Conservation (phyloP, 2,888 invertebrate genomes). For the Eustalomyia histrio region DNA sequence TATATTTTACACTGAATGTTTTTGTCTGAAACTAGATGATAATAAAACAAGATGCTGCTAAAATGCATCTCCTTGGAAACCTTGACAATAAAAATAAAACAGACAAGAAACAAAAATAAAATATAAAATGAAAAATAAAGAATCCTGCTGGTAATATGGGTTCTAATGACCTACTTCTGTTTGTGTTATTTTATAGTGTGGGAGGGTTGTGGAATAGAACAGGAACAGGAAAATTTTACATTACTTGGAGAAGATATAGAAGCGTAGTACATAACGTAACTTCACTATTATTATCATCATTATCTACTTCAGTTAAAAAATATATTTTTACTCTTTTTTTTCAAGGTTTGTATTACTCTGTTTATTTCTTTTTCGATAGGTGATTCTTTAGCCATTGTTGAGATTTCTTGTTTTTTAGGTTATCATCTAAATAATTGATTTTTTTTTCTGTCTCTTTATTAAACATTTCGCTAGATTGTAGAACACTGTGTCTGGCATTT, state of each 20-base stretch:
- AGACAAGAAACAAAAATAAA: slow-evolving; percentile 40
- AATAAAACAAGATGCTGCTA: slow-evolving; percentile 18
- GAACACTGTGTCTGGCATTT: no score
- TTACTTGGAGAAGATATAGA: background rate
- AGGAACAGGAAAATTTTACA: background rate
- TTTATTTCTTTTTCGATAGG: background rate
- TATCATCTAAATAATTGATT: background rate
- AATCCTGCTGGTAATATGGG: slow-evolving; percentile 23
- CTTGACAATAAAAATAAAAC: slow-evolving; percentile 61
- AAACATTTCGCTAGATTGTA: background rate
- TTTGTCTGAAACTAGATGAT: background rate
- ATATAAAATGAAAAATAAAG: slow-evolving; percentile 17
- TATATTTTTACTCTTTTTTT: background rate
- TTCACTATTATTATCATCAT: background rate
- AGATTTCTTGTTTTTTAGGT: background rate
- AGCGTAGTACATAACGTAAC: background rate
- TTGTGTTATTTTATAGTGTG: background rate
- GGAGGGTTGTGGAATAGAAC: background rate
- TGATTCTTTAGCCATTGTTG: background rate
- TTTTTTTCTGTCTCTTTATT: background rate
- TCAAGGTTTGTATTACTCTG: background rate
- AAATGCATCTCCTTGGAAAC: slow-evolving; percentile 45
- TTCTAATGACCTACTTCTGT: slow-evolving; percentile 60
- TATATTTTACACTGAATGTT: background rate
- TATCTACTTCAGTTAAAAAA: background rate